These are phyloP conservation scores for Calameuta pallipes DNA, from an alignment of 2,888 invertebrate species.

Conservation along the genomic window DNA sequence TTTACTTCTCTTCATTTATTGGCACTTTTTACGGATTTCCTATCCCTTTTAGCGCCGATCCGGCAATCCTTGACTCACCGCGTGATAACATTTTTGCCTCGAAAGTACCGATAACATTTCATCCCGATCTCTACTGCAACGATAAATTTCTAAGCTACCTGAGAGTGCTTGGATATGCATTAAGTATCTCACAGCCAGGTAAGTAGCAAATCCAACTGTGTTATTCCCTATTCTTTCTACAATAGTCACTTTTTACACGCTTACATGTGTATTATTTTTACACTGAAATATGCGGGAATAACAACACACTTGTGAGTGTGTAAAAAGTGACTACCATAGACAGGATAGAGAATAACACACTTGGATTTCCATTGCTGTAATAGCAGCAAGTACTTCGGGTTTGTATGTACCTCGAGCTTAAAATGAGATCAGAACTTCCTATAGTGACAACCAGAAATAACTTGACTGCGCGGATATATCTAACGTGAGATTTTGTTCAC, in stretches of 20 bases:
- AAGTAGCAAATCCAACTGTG: too few species aligned
- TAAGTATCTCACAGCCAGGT: neutral
- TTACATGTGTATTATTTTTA: too few species aligned
- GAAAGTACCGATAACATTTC: neutral
- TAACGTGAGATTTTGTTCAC: neutral
- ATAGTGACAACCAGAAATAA: neutral
- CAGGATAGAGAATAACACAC: too few species aligned
- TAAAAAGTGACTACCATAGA: too few species aligned
- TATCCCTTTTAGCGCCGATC: neutral
- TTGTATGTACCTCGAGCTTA: neutral
- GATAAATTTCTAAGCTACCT: neutral
- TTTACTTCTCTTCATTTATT: neutral
- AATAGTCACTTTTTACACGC: too few species aligned
- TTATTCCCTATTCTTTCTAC: too few species aligned
- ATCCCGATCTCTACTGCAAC: neutral
- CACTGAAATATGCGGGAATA: too few species aligned
- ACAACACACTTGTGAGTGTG: too few species aligned
- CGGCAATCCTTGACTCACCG: neutral
- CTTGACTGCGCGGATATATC: neutral
- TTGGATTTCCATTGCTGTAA: too few species aligned
- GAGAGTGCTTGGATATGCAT: neutral
- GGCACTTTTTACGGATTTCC: neutral
- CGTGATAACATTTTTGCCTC: neutral
- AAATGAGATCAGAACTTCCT: neutral
- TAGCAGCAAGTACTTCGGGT: too few species aligned